Conservation (phyloP, 1,140 invertebrate species). For the Lordiphosa clarofinis region DNA sequence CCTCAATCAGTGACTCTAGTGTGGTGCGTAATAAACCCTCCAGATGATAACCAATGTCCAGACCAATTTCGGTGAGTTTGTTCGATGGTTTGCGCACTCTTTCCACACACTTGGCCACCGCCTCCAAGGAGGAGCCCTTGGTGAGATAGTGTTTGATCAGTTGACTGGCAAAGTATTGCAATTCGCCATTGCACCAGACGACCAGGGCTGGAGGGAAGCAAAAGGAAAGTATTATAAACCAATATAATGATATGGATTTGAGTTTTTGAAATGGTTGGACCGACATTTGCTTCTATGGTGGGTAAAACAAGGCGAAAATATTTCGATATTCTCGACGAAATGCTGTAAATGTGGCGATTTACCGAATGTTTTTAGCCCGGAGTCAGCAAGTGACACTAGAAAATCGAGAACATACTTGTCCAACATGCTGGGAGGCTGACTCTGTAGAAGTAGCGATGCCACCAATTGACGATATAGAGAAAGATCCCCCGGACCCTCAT, state of each 20-base stretch:
- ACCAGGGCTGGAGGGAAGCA: conserved; percentile 85
- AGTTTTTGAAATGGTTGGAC: too few species aligned
- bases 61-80: conserved; percentile 83
- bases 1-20: conserved; percentile 80
- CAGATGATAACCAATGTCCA: conserved; percentile 89
- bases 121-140: conserved; percentile 90
- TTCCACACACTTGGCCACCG: conserved; percentile 92
- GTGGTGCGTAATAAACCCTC: conserved; percentile 88
- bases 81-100: conserved; percentile 88
- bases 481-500: too few species aligned
- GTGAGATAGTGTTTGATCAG: conserved; percentile 95
- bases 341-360: too few species aligned
- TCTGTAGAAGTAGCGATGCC: too few species aligned
- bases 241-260: background rate
- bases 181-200: conserved; percentile 94
- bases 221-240: background rate
- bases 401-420: too few species aligned
- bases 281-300: too few species aligned
- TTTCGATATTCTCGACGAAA: too few species aligned
- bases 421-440: too few species aligned
- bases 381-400: too few species aligned
- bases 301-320: too few species aligned
- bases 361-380: too few species aligned
- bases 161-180: conserved; percentile 90
- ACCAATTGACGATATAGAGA: too few species aligned